Conservation (phyloP, 2,797 vertebrate species). For the Heteromormyrus szaboi region DNA sequence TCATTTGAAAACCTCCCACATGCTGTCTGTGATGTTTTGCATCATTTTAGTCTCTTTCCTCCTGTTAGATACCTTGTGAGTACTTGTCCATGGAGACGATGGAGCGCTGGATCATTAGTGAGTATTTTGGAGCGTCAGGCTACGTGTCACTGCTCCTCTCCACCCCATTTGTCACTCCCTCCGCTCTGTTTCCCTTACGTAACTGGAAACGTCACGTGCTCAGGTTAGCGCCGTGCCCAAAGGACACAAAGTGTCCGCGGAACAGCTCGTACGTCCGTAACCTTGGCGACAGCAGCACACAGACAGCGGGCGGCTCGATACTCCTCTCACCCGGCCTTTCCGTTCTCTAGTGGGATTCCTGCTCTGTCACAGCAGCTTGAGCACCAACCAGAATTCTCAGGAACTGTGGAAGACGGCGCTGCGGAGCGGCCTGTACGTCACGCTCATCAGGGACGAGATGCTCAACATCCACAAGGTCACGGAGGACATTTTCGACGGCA, state of each 20-base stretch:
- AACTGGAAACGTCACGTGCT: neutral
- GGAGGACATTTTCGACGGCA: slow-evolving; percentile 73
- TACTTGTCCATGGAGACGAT: slow-evolving; percentile 85
- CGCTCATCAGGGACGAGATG: slow-evolving; percentile 74
- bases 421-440: slow-evolving; percentile 71
- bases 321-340: neutral
- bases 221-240: neutral
- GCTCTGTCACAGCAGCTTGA: slow-evolving; percentile 78
- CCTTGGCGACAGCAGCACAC: neutral
- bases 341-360: slow-evolving; percentile 77
- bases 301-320: neutral
- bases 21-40: neutral
- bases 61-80: slow-evolving; percentile 79
- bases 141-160: neutral
- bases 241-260: neutral
- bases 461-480: slow-evolving; percentile 80
- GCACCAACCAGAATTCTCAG: slow-evolving; percentile 61
- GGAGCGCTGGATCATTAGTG: slow-evolving; percentile 90
- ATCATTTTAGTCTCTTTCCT: neutral
- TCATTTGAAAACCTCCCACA: neutral
- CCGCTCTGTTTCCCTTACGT: neutral
- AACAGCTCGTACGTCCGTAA: neutral
- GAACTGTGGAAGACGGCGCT: slow-evolving; percentile 83
- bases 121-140: slow-evolving; percentile 45
- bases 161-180: neutral